A percentile compares a stretch with the other conserved stretches of the same genome.
These are phyloP conservation scores for Saiga tatarica DNA, from an alignment of 2,113 vertebrate genomes.

Conservation along the genomic window DNA sequence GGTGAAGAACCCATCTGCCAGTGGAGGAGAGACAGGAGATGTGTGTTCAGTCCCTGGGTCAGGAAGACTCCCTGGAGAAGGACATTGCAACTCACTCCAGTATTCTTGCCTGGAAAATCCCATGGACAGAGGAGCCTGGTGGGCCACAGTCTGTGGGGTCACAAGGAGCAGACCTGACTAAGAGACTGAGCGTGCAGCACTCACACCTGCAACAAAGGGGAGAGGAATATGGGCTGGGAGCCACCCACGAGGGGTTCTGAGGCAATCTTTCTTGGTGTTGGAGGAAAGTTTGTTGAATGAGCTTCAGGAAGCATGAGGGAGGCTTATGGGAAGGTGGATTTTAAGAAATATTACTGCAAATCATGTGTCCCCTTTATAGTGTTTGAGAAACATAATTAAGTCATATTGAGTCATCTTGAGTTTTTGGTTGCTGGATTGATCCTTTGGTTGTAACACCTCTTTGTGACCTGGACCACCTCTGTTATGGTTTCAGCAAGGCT, in stretches of 20 bases:
- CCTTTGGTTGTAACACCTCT: neutral
- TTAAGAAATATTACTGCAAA: neutral
- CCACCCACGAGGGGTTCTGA: rapidly evolving
- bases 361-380: neutral
- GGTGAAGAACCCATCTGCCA: neutral
- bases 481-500: neutral
- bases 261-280: neutral
- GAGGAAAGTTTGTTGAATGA: neutral
- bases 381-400: neutral
- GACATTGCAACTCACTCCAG: neutral
- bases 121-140: neutral
- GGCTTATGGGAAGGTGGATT: neutral
- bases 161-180: neutral
- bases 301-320: neutral
- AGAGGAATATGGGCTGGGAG: neutral
- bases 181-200: neutral
- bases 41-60: neutral
- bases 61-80: neutral
- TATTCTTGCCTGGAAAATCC: neutral
- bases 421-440: neutral
- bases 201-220: neutral
- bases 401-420: neutral
- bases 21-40: neutral
- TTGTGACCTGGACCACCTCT: neutral
- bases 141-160: neutral